Conservation (phyloP, 2,113 vertebrate genomes). For the Dendropsophus ebraccatus region DNA sequence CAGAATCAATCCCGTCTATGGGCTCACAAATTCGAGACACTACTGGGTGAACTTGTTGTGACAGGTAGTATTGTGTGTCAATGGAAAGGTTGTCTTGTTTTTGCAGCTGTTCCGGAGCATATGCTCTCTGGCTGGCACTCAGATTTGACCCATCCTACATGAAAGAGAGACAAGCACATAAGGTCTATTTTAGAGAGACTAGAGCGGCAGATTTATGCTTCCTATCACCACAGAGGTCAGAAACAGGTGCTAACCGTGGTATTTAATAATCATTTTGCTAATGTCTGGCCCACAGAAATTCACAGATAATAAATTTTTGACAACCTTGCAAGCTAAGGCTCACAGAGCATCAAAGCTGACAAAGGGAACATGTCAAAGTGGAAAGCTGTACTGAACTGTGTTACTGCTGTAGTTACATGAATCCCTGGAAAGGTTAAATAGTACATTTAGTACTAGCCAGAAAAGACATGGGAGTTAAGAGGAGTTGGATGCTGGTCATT, state of each 20-base stretch:
- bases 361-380: neutral
- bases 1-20: slow-evolving; percentile 91
- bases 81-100: slow-evolving; percentile 86
- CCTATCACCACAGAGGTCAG: slow-evolving; percentile 2
- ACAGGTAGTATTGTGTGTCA: slow-evolving; percentile 95
- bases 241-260: slow-evolving; percentile 28
- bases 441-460: no score
- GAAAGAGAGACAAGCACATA: slow-evolving; percentile 50
- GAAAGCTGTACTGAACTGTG: no score
- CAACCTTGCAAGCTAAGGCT: neutral
- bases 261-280: slow-evolving; percentile 26
- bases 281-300: neutral
- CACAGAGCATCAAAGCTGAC: neutral
- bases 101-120: slow-evolving; percentile 91
- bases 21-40: slow-evolving; percentile 96
- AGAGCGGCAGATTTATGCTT: slow-evolving; percentile 51
- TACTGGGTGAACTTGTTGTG: slow-evolving; percentile 95
- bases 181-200: slow-evolving; percentile 52
- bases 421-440: no score
- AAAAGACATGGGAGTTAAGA: no score
- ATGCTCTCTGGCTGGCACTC: slow-evolving; percentile 88
- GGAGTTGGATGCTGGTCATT: no score
- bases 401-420: no score
- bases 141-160: slow-evolving; percentile 91
- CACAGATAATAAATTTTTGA: neutral